Conservation (phyloP, 2,888 invertebrate species). For the Caenorhabditis doughertyi region DNA sequence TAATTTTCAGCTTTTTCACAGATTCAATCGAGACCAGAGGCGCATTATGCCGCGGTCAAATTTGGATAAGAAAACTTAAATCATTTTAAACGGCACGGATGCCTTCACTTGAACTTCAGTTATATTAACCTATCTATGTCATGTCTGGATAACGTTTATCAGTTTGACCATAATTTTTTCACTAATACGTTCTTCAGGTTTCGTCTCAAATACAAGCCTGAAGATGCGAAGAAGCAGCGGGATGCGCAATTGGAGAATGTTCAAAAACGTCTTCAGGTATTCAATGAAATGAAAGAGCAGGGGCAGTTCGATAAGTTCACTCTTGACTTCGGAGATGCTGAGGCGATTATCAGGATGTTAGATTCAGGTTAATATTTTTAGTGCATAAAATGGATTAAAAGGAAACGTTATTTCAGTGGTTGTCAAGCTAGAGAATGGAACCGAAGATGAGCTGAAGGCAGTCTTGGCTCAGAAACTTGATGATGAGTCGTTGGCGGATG, state of each 20-base stretch:
- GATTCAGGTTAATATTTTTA: constrained; percentile 87
- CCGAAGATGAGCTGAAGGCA: constrained; percentile 88
- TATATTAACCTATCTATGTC: background rate
- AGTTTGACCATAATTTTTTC: too few relatives aligned
- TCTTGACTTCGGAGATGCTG: constrained; percentile 90
- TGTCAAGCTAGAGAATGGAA: constrained; percentile 90
- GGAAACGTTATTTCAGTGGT: constrained; percentile 61
- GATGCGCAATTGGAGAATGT: constrained; percentile 89
- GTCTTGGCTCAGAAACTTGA: constrained; percentile 83
- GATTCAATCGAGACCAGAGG: constrained; percentile 71
- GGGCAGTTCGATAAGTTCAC: constrained; percentile 89
- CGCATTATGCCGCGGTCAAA: constrained; percentile 78
- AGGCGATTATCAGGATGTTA: constrained; percentile 90
- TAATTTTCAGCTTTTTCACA: constrained; percentile 83
- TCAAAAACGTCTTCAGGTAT: constrained; percentile 91
- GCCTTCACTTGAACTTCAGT: constrained; percentile 12
- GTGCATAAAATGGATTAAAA: background rate
- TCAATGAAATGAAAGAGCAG: constrained; percentile 88
- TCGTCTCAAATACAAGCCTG: constrained; percentile 98
- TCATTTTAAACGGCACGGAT: constrained; percentile 61
- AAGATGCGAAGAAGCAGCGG: constrained; percentile 93
- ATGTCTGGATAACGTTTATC: too few relatives aligned
- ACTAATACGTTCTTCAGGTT: constrained; percentile 88
- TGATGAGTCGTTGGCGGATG: constrained; percentile 77
- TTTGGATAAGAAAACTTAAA: constrained; percentile 37